Evolutionary conservation across 1,140 invertebrate genomes (phyloP), one percentile per base, ranked within the genome.

Genomic region (Ooceraea biroi): DNA sequence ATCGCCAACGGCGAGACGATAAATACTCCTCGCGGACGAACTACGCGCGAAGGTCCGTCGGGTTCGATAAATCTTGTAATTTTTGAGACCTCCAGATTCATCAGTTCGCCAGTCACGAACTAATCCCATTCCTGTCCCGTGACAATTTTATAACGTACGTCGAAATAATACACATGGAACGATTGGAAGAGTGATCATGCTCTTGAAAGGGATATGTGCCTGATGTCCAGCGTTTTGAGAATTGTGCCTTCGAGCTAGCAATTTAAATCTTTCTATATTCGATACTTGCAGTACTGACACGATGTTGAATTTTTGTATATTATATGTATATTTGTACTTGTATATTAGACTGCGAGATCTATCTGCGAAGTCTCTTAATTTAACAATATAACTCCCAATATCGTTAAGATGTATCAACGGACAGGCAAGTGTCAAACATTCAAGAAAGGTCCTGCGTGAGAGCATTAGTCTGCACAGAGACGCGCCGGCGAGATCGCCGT

Each of bases 401-500:
- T 50, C 48, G 17, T 12, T 17, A 12, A 11, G 17, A 3, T 11
- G 10, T 1, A 8, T 25, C 7, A n/a, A 19, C 5, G 12, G 22
- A 25, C 14, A 7, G 22, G 50, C 19, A 66, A 66, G 25, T 55
- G 55, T 11, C 27, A 22, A 27, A 78, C 3, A 12, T 78, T 55
- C 14, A 22, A 36, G 17, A 55, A 25, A 22, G 17, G 10, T 65
- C 36, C 61, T 41, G 22, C 36, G 50, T n/a, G 30, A 27, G n/a
- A 57, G 14, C n/a, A 19, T 41, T 36, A 12, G 57, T 22, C 14
- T 10, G 58, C 30, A 52, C 3, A 41, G 25, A 12, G 60, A 61
- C n/a, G 41, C 22, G 22, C 11, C 17, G 17, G n/a, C 48, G 19
- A 71, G 27, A 60, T 84, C 30, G 46, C 30, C 44, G 58, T 61